Percentiles rank a stretch among this genome's conserved stretches.
Evolutionary conservation across 1,140 invertebrate species (phyloP).

Genomic region (Heliconius congener): DNA sequence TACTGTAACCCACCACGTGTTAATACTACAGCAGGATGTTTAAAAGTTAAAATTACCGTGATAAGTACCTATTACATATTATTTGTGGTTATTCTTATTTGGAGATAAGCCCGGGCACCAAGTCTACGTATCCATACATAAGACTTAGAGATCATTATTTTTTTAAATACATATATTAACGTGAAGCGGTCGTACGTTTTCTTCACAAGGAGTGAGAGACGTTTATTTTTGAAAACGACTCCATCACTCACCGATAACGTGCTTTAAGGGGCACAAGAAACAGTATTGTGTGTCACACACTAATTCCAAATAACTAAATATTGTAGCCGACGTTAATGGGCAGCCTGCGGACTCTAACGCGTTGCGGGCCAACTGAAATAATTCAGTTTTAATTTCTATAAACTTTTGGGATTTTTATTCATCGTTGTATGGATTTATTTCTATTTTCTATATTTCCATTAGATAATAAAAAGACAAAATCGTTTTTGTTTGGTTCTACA

Average conservation of each 20-base stretch:
- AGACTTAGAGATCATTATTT: slow-evolving; percentile 66
- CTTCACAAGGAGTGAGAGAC: slow-evolving; percentile 58
- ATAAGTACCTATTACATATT: slow-evolving; percentile 72
- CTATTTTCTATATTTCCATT: too few species aligned
- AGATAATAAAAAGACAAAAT: not conserved
- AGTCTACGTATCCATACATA: slow-evolving; percentile 31
- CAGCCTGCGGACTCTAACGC: slow-evolving; percentile 61
- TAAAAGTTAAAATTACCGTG: slow-evolving; percentile 62
- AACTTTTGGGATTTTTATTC: not conserved
- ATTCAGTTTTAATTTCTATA: slow-evolving; percentile 43
- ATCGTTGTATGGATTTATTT: not conserved
- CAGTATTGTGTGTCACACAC: slow-evolving; percentile 68
- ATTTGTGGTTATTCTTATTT: slow-evolving; percentile 61
- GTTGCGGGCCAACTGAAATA: slow-evolving; percentile 43
- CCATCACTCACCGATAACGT: slow-evolving; percentile 78
- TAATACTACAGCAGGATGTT: slow-evolving; percentile 73
- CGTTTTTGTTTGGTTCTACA: too few species aligned
- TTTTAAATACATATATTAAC: slow-evolving; percentile 72
- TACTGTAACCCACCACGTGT: slow-evolving; percentile 66
- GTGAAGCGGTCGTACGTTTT: slow-evolving; percentile 70
- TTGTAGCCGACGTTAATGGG: slow-evolving; percentile 54
- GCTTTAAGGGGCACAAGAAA: slow-evolving; percentile 65
- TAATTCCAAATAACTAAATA: slow-evolving; percentile 71
- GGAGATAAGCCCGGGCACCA: slow-evolving; percentile 57
- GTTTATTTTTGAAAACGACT: slow-evolving; percentile 80